Conservation (phyloP, 64 coral and sea anemone genomes). For the Exaiptasia diaphana region DNA sequence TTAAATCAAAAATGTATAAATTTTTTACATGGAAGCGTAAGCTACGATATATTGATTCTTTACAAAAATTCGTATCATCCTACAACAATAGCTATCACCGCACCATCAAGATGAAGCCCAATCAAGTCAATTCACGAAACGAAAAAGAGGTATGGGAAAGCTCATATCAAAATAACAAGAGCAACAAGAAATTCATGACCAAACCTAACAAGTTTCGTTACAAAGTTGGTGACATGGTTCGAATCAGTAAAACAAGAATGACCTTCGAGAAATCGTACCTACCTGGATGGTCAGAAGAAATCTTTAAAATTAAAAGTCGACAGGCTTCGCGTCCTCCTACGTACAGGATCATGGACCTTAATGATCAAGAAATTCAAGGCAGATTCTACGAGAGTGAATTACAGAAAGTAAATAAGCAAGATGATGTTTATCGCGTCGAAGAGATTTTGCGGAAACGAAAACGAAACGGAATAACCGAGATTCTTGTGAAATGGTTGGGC, state of each 20-base stretch:
- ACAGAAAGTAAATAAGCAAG: not conserved
- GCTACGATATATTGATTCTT: not conserved
- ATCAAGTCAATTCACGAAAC: not conserved
- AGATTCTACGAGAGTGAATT: not conserved
- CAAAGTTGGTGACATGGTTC: not conserved
- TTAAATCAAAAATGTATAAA: conserved; percentile 47
- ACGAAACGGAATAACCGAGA: not conserved
- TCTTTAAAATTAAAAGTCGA: not conserved
- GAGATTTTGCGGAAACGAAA: not conserved
- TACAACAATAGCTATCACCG: conserved; percentile 31
- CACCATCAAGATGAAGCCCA: conserved; percentile 25
- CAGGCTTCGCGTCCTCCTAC: not conserved
- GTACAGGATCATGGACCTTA: not conserved
- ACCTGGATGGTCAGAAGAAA: not conserved
- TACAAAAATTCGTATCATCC: conserved; percentile 10
- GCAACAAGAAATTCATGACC: too few species aligned
- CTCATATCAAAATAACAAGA: too few species aligned
- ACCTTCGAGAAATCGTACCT: not conserved
- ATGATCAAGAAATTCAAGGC: not conserved
- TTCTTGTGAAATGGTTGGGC: not conserved
- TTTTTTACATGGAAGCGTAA: conserved; percentile 28
- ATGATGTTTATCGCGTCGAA: not conserved
- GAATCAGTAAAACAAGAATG: not conserved
- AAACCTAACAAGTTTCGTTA: not conserved
- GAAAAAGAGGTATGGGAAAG: not conserved